Base-by-base conservation (phyloP, 2,888 invertebrate species). In the Caenorhabditis sp. region DNA sequence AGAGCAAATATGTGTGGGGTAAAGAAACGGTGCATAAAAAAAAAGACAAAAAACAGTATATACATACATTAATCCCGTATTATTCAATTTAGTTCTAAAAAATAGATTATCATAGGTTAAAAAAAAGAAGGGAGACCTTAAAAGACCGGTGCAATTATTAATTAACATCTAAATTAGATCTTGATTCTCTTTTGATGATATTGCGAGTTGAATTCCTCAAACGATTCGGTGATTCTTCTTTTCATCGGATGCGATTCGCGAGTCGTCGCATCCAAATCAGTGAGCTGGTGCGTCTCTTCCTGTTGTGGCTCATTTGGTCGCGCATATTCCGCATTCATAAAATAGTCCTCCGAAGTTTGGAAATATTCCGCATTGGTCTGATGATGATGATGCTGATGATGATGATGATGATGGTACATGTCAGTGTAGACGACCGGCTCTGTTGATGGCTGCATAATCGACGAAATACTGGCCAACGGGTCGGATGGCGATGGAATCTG, bases 151-250 rank as follows among this genome's bases (percentile, higher is more conserved):
- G n/a, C n/a, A 57, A 27, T 57, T 20, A 57, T 7, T 27, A 26
- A 49, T 20, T 10, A 17, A 52, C n/a, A 4, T 4, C 3, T 23
- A 4, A 36, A 23, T 59, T 56, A 73, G 54, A 73, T 67, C 57
- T 74, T 74, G 20, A 74, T 74, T 57, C 74, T 66, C 58, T 74
- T 74, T 49, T 70, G 74, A 63, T 31, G 31, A 31, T 31, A 74
- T 1, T 59, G 17, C 21, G 63, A 50, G 52, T 66, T 70, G 67
- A 74, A 74, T 7, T 74, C 74, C 43, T 69, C 69, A 53, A 62
- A 74, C 3, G 61, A 25, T 27, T 74, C 74, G 21, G 61, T 66
- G 61, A 60, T 52, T 21, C 74, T 56, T 8, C 74, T 60, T 36
- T 69, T 73, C 31, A 65, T 62, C 54, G 63, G 66, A 27, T 73